A percentile compares a stretch with the other conserved stretches of the same genome.
These are phyloP conservation scores for Zenarchopterus dispar DNA, from an alignment of 2,797 vertebrate species.

Conservation along the genomic window DNA sequence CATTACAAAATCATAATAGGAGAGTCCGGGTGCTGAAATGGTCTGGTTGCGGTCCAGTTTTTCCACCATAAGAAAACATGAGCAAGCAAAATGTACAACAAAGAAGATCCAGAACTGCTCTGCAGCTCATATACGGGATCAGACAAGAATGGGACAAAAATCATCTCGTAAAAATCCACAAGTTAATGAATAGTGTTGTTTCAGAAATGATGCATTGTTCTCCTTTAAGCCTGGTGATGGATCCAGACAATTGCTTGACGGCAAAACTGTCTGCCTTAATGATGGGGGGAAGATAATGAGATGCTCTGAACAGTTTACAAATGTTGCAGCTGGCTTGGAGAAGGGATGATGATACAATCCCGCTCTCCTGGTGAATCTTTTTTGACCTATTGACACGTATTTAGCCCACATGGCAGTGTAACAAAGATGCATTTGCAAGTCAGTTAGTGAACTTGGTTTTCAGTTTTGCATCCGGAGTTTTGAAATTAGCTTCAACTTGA, in stretches of 20 bases:
- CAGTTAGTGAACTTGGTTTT: conserved; percentile 71
- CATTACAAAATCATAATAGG: no score
- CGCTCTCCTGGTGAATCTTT: conserved; percentile 23
- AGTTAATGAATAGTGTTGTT: no score
- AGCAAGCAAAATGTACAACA: no score
- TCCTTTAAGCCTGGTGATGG: not conserved
- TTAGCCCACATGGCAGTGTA: conserved; percentile 54
- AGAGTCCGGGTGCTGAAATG: no score
- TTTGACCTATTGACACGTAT: conserved; percentile 73
- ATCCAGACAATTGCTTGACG: not conserved
- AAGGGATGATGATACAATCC: conserved; percentile 11
- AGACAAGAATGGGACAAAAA: no score
- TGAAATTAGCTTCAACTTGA: conserved; percentile 67
- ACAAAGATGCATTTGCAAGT: conserved; percentile 77
- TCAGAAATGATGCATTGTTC: not conserved
- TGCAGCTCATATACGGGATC: no score
- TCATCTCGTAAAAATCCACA: no score
- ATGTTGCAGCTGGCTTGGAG: conserved; percentile 6
- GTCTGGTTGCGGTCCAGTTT: no score
- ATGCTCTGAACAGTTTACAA: not conserved
- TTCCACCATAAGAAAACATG: no score
- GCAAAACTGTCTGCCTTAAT: not conserved
- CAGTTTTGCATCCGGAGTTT: conserved; percentile 61
- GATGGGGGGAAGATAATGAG: not conserved
- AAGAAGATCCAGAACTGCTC: no score